Conservation (phyloP, 2,888 invertebrate species). For the Diogma glabrata region DNA sequence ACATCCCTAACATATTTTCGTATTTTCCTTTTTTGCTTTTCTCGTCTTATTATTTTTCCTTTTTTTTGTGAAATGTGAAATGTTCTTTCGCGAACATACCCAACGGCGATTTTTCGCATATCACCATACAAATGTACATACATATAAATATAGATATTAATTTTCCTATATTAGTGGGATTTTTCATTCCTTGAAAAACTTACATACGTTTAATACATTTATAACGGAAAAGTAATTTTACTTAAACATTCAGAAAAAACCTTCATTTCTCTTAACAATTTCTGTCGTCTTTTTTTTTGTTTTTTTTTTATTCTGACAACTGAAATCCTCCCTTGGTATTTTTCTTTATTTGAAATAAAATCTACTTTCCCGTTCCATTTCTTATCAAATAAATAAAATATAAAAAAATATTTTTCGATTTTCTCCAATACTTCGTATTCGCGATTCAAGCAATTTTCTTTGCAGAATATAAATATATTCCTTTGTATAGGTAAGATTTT, state of each 20-base stretch:
- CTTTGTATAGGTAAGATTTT: too few relatives aligned
- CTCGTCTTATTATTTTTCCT: conserved; percentile 8
- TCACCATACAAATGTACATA: not conserved
- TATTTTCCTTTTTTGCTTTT: conserved; percentile 6
- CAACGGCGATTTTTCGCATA: conserved; percentile 8
- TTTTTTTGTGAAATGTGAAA: too few relatives aligned
- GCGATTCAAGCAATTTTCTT: conserved; percentile 8
- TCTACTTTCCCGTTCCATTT: conserved; percentile 6
- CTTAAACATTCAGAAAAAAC: conserved; percentile 8
- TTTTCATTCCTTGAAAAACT: conserved; percentile 5
- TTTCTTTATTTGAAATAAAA: not conserved
- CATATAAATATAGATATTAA: conserved; percentile 5
- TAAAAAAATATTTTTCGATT: conserved; percentile 6
- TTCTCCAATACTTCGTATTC: too few relatives aligned
- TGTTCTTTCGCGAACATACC: conserved; percentile 7
- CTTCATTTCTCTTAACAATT: conserved; percentile 4
- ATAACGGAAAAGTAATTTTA: conserved; percentile 4
- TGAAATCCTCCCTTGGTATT: conserved; percentile 8
- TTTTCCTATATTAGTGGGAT: not conserved
- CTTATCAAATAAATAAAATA: conserved; percentile 7
- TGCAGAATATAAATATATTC: too few relatives aligned
- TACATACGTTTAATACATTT: conserved; percentile 7
- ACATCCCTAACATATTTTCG: conserved; percentile 1
- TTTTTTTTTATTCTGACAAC: conserved; percentile 5
- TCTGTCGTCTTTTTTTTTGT: conserved; percentile 4